Percentiles rank a stretch among this genome's conserved stretches.
Evolutionary conservation across 2,113 vertebrate species (phyloP).

Genomic region (Chrysemys picta): DNA sequence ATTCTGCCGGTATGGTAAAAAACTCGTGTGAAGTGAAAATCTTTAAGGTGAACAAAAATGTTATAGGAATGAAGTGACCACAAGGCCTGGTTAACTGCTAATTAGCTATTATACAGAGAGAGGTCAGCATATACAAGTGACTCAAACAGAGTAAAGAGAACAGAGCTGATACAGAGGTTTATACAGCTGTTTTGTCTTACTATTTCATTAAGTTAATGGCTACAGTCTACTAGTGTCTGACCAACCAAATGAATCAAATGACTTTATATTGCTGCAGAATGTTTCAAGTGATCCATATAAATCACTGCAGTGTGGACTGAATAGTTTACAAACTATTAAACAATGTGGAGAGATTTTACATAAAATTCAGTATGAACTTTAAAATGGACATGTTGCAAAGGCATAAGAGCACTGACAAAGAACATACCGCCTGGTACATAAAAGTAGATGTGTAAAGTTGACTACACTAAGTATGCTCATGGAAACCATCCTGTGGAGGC

Average conservation of each 20-base stretch:
- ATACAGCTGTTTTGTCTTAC: background rate
- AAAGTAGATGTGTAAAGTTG: background rate
- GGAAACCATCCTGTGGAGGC: background rate
- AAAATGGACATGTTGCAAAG: background rate
- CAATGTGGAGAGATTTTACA: background rate
- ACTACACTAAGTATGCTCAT: background rate
- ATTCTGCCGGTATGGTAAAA: background rate
- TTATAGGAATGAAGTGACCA: background rate
- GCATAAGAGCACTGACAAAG: background rate
- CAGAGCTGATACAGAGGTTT: no score
- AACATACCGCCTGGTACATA: background rate
- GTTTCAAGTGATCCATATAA: background rate
- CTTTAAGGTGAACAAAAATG: background rate
- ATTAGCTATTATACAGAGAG: background rate
- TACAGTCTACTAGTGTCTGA: background rate
- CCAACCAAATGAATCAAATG: background rate
- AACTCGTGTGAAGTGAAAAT: background rate
- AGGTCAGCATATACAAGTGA: conserved; percentile 18
- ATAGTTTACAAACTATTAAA: background rate
- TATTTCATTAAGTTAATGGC: conserved; percentile 9
- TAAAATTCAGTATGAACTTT: background rate
- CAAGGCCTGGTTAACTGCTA: background rate
- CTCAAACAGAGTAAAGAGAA: conserved; percentile 5
- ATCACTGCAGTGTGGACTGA: background rate
- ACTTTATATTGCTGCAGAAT: background rate